Conservation (phyloP, 2,888 invertebrate genomes). For the Drosophila putrida region DNA sequence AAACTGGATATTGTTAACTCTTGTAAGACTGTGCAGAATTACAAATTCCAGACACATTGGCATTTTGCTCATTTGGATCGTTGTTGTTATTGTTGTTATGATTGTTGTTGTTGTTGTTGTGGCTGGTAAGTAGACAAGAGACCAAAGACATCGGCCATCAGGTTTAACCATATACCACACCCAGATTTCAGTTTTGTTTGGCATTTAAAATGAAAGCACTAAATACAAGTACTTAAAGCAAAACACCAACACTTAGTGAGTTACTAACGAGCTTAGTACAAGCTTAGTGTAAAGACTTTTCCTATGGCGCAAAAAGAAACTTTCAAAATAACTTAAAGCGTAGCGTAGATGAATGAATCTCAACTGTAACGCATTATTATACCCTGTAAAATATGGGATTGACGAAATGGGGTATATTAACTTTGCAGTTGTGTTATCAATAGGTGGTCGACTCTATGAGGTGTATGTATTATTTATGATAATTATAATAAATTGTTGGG, state of each 20-base stretch:
- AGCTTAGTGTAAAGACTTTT: conserved; percentile 14
- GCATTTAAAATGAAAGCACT: conserved; percentile 53
- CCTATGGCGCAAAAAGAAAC: conserved; percentile 9
- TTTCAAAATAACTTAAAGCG: conserved; percentile 32
- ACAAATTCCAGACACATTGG: conserved; percentile 56
- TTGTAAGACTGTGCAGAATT: conserved; percentile 46
- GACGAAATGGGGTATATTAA: background rate
- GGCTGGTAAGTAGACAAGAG: conserved; percentile 15
- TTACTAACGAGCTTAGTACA: conserved; percentile 17
- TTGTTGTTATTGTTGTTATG: conserved; percentile 5
- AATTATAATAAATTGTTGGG: too few relatives aligned
- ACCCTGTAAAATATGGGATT: background rate
- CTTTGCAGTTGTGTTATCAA: background rate
- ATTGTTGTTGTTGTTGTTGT: conserved; percentile 2
- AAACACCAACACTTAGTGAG: conserved; percentile 13
- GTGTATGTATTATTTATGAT: background rate
- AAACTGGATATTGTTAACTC: conserved; percentile 41
- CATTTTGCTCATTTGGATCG: conserved; percentile 37
- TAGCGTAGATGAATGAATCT: conserved; percentile 32
- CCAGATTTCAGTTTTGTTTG: conserved; percentile 50
- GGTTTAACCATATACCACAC: conserved; percentile 47
- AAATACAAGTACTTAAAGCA: conserved; percentile 25
- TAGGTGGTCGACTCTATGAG: too few relatives aligned
- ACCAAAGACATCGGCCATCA: conserved; percentile 28
- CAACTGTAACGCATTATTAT: conserved; percentile 32